Conservation (phyloP, 1,140 invertebrate genomes). For the Polyergus mexicanus region DNA sequence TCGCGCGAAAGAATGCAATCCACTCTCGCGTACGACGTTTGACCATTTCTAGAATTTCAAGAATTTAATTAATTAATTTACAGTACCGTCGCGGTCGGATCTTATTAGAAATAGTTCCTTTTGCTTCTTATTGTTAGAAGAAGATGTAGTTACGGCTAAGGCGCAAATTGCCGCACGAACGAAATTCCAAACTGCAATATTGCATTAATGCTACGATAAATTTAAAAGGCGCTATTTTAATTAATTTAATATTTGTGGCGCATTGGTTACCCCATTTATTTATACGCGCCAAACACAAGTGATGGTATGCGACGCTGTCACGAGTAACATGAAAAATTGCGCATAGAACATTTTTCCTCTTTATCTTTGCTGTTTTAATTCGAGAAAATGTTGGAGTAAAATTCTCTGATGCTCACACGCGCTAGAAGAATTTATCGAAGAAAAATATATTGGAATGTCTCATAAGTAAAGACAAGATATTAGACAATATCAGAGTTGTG, state of each 20-base stretch:
- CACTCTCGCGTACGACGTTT: conserved; percentile 32
- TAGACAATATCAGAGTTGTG: background rate
- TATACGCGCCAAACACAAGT: background rate
- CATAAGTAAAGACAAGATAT: conserved; percentile 24
- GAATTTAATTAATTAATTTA: conserved; percentile 60
- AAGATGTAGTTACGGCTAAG: conserved; percentile 36
- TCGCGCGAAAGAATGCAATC: conserved; percentile 41
- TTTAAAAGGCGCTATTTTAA: conserved; percentile 22
- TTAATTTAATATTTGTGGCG: conserved; percentile 26
- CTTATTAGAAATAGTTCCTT: conserved; percentile 59
- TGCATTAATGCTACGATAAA: conserved; percentile 37
- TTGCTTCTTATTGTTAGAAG: conserved; percentile 27
- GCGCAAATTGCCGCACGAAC: conserved; percentile 22
- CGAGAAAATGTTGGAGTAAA: background rate
- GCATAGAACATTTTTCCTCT: conserved; percentile 2
- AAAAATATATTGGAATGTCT: conserved; percentile 25
- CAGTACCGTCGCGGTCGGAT: conserved; percentile 28
- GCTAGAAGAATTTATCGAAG: background rate
- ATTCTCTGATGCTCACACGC: too few species aligned
- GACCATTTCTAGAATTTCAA: conserved; percentile 53
- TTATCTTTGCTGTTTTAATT: conserved; percentile 11
- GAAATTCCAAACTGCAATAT: conserved; percentile 50
- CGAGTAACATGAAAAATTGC: conserved; percentile 18
- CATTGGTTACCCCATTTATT: background rate
- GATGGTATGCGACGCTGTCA: background rate